phyloP scores from a whole-genome alignment of 2,113 vertebrate species.

The Bubo blakistoni region DNA sequence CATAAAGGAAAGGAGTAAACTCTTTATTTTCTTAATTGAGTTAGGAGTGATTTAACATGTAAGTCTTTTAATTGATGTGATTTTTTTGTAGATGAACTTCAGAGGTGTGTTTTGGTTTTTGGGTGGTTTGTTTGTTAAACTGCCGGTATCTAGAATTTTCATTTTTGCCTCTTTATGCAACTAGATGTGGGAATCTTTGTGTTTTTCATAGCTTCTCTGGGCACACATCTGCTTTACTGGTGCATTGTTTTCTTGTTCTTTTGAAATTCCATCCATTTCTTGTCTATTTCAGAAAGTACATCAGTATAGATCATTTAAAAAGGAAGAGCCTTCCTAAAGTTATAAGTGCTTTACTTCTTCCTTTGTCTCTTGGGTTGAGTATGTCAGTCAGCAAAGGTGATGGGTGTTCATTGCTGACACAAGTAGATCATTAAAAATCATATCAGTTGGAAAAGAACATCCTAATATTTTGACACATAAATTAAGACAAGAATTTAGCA shows the following conservation, averaged over 20 bases:
- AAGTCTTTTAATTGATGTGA: background rate
- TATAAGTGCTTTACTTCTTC: background rate
- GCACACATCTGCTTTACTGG: background rate
- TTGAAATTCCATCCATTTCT: background rate
- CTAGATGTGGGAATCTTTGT: background rate
- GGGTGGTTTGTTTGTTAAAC: background rate
- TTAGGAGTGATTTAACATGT: background rate
- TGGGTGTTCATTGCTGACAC: background rate
- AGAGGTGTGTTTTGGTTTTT: background rate
- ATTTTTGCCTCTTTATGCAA: background rate
- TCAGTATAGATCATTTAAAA: background rate
- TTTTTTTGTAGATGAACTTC: background rate
- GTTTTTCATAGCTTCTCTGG: background rate
- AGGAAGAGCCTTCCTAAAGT: background rate
- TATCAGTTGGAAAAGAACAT: background rate
- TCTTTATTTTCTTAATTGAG: background rate
- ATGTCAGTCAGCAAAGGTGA: background rate
- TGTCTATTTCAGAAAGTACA: background rate
- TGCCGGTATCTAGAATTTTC: background rate
- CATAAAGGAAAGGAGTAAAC: background rate
- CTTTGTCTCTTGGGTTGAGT: background rate
- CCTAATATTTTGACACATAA: constrained; percentile 40
- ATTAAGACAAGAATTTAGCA: constrained; percentile 30
- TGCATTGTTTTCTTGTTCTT: background rate
- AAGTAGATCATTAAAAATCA: background rate